A percentile compares a stretch with the other conserved stretches of the same genome.
phyloP scores from a whole-genome alignment of 2,113 vertebrate genomes.

The Pagrus major region DNA sequence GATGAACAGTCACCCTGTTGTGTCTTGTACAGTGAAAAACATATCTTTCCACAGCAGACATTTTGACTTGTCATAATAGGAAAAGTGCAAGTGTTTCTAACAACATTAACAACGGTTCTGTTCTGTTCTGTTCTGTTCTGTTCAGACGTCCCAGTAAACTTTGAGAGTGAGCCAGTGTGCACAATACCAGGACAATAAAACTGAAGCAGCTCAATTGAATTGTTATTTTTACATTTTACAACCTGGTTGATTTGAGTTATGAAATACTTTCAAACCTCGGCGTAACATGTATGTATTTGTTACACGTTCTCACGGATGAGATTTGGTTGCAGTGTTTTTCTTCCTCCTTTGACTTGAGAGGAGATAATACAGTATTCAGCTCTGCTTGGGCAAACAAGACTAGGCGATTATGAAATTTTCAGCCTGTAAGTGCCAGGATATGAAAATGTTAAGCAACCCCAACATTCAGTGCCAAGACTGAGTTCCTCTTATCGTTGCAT shows the following conservation, averaged over 20 bases:
- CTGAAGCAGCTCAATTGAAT: too few relatives aligned
- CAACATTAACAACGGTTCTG: neutral
- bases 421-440: constrained; percentile 44
- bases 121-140: neutral
- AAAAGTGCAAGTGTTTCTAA: neutral
- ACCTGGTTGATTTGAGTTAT: neutral
- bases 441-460: constrained; percentile 72
- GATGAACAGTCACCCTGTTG: neutral
- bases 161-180: neutral
- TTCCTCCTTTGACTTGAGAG: constrained; percentile 38
- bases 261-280: neutral
- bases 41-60: neutral
- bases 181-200: neutral
- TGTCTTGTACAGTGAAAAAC: neutral
- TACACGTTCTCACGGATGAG: neutral
- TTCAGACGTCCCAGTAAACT: neutral
- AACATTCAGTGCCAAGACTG: constrained; percentile 19
- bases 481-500: constrained; percentile 72
- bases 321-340: constrained; percentile 35
- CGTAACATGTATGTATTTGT: neutral
- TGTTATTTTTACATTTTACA: neutral
- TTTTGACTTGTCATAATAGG: neutral
- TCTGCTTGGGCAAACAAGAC: constrained; percentile 44
- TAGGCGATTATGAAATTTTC: constrained; percentile 56
- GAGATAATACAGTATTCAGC: constrained; percentile 29